These are phyloP conservation scores for Aporophyla nigra DNA, from an alignment of 2,888 invertebrate genomes.

Conservation along the genomic window DNA sequence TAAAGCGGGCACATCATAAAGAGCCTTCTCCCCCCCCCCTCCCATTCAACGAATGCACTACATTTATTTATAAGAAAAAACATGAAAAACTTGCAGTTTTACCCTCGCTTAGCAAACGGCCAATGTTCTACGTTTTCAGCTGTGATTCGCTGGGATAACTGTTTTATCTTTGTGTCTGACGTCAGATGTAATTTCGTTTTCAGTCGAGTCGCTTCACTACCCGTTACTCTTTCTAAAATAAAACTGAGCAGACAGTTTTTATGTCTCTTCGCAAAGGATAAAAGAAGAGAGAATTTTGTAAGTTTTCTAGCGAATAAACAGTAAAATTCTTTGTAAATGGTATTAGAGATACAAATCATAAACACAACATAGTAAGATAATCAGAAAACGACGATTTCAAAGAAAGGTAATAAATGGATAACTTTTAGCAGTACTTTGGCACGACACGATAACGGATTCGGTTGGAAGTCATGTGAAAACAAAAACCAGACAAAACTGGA, in stretches of 20 bases:
- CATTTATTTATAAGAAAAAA: constrained; percentile 75
- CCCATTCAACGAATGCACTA: constrained; percentile 71
- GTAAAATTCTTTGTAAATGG: not conserved
- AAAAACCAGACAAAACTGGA: no score
- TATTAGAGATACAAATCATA: not conserved
- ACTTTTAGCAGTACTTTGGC: no score
- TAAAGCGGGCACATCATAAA: constrained; percentile 64
- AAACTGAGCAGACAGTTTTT: constrained; percentile 56
- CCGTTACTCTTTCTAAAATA: constrained; percentile 52
- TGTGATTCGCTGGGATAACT: constrained; percentile 57
- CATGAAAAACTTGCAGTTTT: constrained; percentile 63
- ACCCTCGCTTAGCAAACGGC: constrained; percentile 61
- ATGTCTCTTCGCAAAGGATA: constrained; percentile 34
- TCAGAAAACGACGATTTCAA: not conserved
- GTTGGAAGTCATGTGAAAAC: no score
- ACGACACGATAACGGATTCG: no score
- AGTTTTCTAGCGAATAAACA: constrained; percentile 14
- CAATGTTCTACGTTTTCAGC: constrained; percentile 67
- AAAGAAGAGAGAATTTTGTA: constrained; percentile 24
- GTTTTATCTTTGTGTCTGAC: constrained; percentile 54
- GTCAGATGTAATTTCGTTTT: constrained; percentile 61
- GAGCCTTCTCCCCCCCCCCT: constrained; percentile 68
- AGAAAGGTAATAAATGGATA: not conserved
- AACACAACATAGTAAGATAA: not conserved
- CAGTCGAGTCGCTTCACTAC: constrained; percentile 52